Evolutionary conservation across 2,888 invertebrate genomes (phyloP).

Genomic region (Meandrusa payeni): DNA sequence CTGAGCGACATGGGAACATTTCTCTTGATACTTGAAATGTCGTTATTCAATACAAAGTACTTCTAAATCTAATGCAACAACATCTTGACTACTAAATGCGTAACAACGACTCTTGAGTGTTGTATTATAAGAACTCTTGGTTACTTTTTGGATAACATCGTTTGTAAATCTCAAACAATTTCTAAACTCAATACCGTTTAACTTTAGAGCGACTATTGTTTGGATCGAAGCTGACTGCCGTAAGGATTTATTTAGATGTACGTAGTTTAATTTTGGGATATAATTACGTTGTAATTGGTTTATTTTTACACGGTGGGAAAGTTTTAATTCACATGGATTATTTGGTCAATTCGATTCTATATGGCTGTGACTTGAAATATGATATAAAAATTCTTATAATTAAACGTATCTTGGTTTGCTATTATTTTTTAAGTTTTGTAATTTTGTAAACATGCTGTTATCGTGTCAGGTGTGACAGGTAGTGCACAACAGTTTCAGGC

Average conservation of each 20-base stretch:
- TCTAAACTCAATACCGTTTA: conserved; percentile 2
- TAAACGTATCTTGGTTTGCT: no score
- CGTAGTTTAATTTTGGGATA: conserved; percentile 31
- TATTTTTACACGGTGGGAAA: conserved; percentile 51
- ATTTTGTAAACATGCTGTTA: no score
- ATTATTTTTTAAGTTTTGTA: no score
- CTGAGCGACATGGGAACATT: conserved; percentile 47
- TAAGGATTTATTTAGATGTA: conserved; percentile 31
- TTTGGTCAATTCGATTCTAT: no score
- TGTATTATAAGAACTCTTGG: conserved; percentile 36
- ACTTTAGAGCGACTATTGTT: not conserved
- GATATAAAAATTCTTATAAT: no score
- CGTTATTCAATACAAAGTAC: conserved; percentile 33
- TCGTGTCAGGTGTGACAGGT: no score
- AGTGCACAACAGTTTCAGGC: no score
- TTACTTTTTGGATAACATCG: conserved; percentile 28
- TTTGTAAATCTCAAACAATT: not conserved
- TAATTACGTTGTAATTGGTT: conserved; percentile 37
- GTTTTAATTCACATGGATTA: conserved; percentile 26
- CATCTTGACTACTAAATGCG: conserved; percentile 39
- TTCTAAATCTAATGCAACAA: conserved; percentile 39
- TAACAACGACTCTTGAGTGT: conserved; percentile 38
- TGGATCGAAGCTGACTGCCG: conserved; percentile 9
- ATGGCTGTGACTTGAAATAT: no score
- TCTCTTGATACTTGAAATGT: conserved; percentile 39